Base-by-base conservation (phyloP, 2,797 vertebrate species). In the Rhinella marina region DNA sequence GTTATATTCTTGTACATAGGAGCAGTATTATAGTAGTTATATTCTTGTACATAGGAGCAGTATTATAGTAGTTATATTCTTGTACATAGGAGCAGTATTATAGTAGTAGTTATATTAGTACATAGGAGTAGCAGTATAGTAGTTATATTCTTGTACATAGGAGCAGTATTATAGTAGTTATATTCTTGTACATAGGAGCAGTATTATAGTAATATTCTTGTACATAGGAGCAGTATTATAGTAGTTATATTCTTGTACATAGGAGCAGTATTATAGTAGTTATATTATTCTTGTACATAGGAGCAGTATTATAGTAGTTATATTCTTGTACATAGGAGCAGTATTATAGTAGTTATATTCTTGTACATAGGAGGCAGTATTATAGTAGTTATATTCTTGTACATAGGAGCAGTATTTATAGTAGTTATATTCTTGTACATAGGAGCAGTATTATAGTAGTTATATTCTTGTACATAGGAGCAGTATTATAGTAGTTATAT, bases 131-230 rank as follows among this genome's bases (percentile, higher is more conserved):
- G 66, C 29, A 68, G 66, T 68, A 68, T 29, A 68, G 66, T 68
- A 27, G 66, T 68, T 68, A 68, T 68, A 68, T 68, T 68, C 66
- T 29, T 68, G 66, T 29, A 68, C 27, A 68, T 68, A 68, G 66
- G 61, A n/a, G 25, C 25, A 68, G 66, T 68, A 68, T 68, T 68
- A 68, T 68, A 68, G 66, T 29, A 68, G 66, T 68, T 68, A 68
- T 68, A 68, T 68, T 68, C 66, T 29, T 68, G 66, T 70, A 32
- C 27, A 70, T 70, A 70, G 66, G 66, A 8, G 66, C 27, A 70
- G 66, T 70, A 70, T 70, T 70, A 70, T 70, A 70, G 66, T 70
- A 70, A 41, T 72, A 72, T 72, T 72, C 68, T 41, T 70, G 66
- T 70, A 70, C 4, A 32, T 70, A 32, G 56, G 66, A n/a, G n/a